Conservation (phyloP, 2,113 vertebrate species). For the Tretioscincus oriximinensis region DNA sequence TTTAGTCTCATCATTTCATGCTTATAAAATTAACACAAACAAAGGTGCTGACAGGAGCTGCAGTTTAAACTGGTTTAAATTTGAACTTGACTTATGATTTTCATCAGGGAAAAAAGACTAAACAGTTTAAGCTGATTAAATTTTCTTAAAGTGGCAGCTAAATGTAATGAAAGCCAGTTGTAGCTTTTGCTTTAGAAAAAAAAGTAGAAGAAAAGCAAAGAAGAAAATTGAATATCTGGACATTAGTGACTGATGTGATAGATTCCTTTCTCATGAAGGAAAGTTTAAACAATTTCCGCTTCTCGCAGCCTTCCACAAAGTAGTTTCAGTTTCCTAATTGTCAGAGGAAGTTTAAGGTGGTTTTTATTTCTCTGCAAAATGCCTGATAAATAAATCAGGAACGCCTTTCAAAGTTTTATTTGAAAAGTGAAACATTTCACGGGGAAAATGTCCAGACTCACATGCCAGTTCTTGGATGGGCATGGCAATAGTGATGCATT, state of each 20-base stretch:
- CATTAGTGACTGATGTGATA: constrained; percentile 62
- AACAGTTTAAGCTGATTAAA: constrained; percentile 83
- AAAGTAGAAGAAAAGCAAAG: background rate
- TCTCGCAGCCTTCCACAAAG: constrained; percentile 51
- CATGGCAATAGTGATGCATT: no score
- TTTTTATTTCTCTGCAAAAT: constrained; percentile 2
- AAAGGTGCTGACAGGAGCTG: constrained; percentile 78
- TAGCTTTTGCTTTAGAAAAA: constrained; percentile 31
- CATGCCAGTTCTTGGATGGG: no score
- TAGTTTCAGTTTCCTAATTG: constrained; percentile 62
- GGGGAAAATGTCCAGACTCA: no score
- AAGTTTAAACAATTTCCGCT: constrained; percentile 63
- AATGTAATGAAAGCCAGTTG: constrained; percentile 83
- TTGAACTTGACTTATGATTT: constrained; percentile 77
- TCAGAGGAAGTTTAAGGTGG: constrained; percentile 41
- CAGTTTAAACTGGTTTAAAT: constrained; percentile 68
- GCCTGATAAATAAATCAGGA: constrained; percentile 45
- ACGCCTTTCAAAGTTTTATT: constrained; percentile 2
- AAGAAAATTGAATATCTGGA: constrained; percentile 62
- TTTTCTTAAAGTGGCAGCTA: constrained; percentile 81
- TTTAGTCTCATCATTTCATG: constrained; percentile 68
- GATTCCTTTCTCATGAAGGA: constrained; percentile 68
- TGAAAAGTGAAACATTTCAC: no score
- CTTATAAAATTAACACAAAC: constrained; percentile 75
- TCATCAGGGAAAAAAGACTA: constrained; percentile 79